Evolutionary conservation across 2,797 vertebrate species (phyloP), one percentile per base, ranked within the genome.

Genomic region (Manis pentadactyla): DNA sequence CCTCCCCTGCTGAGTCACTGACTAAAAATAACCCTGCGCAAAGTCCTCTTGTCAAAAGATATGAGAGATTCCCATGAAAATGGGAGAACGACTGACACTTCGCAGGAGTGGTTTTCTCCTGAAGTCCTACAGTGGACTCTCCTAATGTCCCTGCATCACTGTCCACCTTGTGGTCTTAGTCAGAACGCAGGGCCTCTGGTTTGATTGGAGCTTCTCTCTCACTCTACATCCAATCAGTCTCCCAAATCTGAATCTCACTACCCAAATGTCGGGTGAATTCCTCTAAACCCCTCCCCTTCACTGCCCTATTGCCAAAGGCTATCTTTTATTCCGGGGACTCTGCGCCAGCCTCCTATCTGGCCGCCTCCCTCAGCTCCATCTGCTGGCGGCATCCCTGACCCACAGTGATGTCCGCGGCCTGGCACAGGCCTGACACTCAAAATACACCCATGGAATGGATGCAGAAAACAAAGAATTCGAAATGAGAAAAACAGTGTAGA

Each of bases 1-100:
- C 42, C 55, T 86, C 74, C 7, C 51, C 55, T 79, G 74, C 39
- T 95, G 92, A 97, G 87, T 96, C 95, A 96, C 51, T 61, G 23
- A 12, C 88, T 96, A 82, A 96, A 97, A 88, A 90, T 90, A 88
- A 12, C 39, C 23, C 23, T 46, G 25, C 49, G 49, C n/a, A 79
- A 90, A 96, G 29, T 10, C 19, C 27, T 83, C 37, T 14, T 37
- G 37, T 57, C 18, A 93, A 96, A 85, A 82, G 18, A 31, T 0
- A 42, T 3, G 25, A 94, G 25, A 94, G 46, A 13, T 77, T 91
- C 34, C 19, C n/a, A 31, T 84, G 74, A 71, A 87, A 90, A 63
- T 46, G 39, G 46, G 53, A 68, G 63, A 63, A 82, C 34, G 49
- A 61, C 8, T 49, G 55, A 63, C 55, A 61, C 14, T 61, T 12